Evolutionary conservation across 37 sponge, comb jelly and placozoan genomes (phyloP), one percentile per base, ranked within the genome.

Genomic region (Amphimedon queenslandica): DNA sequence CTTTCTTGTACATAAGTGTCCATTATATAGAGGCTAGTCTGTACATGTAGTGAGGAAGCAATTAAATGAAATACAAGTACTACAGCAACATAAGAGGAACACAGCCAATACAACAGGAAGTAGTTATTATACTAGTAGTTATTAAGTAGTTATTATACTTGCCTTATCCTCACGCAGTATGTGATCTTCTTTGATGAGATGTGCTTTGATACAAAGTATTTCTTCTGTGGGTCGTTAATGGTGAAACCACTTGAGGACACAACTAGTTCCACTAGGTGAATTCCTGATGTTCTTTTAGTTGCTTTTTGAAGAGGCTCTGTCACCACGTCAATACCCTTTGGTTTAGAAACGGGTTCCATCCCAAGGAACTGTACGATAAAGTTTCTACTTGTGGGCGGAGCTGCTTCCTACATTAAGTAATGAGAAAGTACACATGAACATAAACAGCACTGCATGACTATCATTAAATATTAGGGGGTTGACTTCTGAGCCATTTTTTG

Each of bases 161-260:
- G 81, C 87, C 72, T 80, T 53, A 81, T 77, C 64, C 72, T 87
- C 58, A 76, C 66, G 28, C 80, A 74, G 29, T 87, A 87, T 13
- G 87, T 87, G 32, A 87, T 81, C 40, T 56, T 72, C 66, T 81
- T 80, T 33, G 75, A 57, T 5, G 60, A 31, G 30, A 81, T 76
- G 10, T 72, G 32, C 61, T 81, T 87, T 42, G 61, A 71, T 11
- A 58, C 21, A 56, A 76, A 77, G 4, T 61, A 5, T 39, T 34
- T 80, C 67, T 74, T 87, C 32, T 74, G 74, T 16, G 74, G 76
- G 65, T 80, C 80, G 25, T 34, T 68, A 24, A 87, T 55, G 35
- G 38, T 43, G 30, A 87, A 31, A 31, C 87, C 87, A 24, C 60
- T 24, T 24, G 77, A 1, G 29, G 57, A 47, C 36, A 81, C 58